Evolutionary conservation across 2,888 invertebrate species (phyloP).

Genomic region (Stenotaenia linearis): DNA sequence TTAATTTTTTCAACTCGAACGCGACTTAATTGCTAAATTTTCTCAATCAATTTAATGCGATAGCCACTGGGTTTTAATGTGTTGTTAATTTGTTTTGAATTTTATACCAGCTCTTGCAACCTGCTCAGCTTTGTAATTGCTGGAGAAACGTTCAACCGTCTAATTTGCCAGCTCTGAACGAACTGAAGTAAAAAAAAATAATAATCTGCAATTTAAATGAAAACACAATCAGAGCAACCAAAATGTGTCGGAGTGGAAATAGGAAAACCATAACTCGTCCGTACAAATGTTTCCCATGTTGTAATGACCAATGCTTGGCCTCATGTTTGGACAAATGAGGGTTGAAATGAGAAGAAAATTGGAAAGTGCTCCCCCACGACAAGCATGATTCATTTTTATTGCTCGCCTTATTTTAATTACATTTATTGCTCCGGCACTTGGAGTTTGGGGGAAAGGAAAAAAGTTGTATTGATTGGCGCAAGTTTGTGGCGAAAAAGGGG

Average conservation of each 20-base stretch:
- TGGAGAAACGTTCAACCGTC: not conserved
- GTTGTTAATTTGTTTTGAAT: not conserved
- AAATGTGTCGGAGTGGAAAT: not conserved
- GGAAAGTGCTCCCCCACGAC: not conserved
- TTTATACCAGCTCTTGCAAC: not conserved
- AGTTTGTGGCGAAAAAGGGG: not conserved
- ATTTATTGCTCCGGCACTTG: conserved; percentile 18
- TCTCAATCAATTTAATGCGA: not conserved
- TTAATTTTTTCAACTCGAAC: not conserved
- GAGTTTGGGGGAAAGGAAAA: not conserved
- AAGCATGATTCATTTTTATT: conserved; percentile 28
- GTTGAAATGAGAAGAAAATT: conserved; percentile 22
- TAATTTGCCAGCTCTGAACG: not conserved
- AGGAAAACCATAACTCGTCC: not conserved
- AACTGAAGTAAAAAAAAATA: not conserved
- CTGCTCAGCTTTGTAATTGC: not conserved
- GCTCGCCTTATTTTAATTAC: conserved; percentile 24
- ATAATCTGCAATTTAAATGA: not conserved
- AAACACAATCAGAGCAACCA: not conserved
- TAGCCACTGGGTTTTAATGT: not conserved
- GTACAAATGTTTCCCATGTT: not conserved
- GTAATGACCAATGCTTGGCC: not conserved
- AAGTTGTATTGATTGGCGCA: not conserved
- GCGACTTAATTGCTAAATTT: not conserved
- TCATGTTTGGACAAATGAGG: not conserved